Percentiles rank a stretch among this genome's conserved stretches.
Conservation (phyloP, 2,113 vertebrate genomes). For the Myocastor coypus region DNA sequence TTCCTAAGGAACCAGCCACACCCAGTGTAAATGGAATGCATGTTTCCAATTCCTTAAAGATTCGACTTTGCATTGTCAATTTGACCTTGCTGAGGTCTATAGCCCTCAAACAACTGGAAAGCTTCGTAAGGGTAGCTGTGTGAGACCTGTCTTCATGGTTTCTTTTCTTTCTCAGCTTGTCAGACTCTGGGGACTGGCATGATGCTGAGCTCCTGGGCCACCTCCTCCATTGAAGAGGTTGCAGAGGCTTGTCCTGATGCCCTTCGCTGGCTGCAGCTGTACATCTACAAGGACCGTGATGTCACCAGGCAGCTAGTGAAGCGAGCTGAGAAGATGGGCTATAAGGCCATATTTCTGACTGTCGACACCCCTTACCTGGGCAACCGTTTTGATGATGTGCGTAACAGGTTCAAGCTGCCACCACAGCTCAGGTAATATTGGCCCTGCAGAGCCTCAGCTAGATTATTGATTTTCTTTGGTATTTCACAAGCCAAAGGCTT, state of each 20-base stretch:
- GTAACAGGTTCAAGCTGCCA: slow-evolving; percentile 95
- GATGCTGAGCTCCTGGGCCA: slow-evolving; percentile 99
- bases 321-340: slow-evolving; percentile 92
- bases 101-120: background rate
- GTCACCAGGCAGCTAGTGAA: slow-evolving; percentile 92
- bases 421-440: slow-evolving; percentile 92
- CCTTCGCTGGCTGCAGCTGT: slow-evolving; percentile 94
- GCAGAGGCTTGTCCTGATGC: slow-evolving; percentile 83
- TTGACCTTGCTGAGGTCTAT: background rate
- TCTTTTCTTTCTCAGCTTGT: slow-evolving; percentile 88
- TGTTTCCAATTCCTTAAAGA: slow-evolving; percentile 10
- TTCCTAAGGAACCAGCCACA: background rate
- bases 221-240: slow-evolving; percentile 96
- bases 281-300: slow-evolving; percentile 94
- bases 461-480: slow-evolving; percentile 26
- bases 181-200: slow-evolving; percentile 91
- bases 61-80: background rate
- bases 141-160: background rate
- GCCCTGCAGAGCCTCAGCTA: background rate
- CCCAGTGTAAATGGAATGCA: background rate
- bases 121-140: background rate
- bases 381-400: slow-evolving; percentile 91
- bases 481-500: background rate
- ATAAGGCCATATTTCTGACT: slow-evolving; percentile 94
- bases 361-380: slow-evolving; percentile 96